Evolutionary conservation across 2,888 invertebrate genomes (phyloP).

Genomic region (Deilephila porcellus): DNA sequence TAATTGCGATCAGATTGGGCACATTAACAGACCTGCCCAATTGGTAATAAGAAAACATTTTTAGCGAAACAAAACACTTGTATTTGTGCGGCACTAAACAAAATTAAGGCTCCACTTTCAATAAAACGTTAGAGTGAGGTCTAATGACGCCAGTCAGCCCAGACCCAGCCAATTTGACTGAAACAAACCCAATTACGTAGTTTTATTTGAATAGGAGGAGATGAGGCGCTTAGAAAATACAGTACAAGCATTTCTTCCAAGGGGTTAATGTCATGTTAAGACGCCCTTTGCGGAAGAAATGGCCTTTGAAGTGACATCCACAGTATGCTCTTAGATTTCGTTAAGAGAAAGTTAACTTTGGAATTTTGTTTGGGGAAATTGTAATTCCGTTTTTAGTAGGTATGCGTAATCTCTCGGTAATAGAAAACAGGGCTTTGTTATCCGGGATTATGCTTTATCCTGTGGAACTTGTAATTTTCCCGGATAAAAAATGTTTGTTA

Average conservation of each 20-base stretch:
- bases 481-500: not conserved
- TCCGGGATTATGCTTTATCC: not conserved
- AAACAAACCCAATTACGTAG: slow-evolving; percentile 61
- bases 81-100: slow-evolving; percentile 43
- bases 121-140: slow-evolving; percentile 55
- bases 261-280: slow-evolving; percentile 38
- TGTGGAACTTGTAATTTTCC: not conserved
- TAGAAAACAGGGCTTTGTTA: slow-evolving; percentile 2
- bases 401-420: not conserved
- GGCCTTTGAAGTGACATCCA: slow-evolving; percentile 16
- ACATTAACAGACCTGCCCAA: slow-evolving; percentile 42
- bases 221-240: slow-evolving; percentile 45
- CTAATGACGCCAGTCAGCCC: slow-evolving; percentile 54
- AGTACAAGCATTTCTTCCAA: slow-evolving; percentile 41
- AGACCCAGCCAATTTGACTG: slow-evolving; percentile 56
- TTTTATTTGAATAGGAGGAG: slow-evolving; percentile 56
- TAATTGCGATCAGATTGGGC: slow-evolving; percentile 44
- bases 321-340: slow-evolving; percentile 1
- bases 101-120: slow-evolving; percentile 50
- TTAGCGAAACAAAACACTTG: slow-evolving; percentile 35
- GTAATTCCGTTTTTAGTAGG: slow-evolving; percentile 3
- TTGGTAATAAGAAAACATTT: slow-evolving; percentile 47
- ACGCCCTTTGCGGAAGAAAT: slow-evolving; percentile 33
- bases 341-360: not conserved
- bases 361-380: slow-evolving; percentile 7